Evolutionary conservation across 2,113 vertebrate genomes (phyloP).

Genomic region (Prietella phreatophila): DNA sequence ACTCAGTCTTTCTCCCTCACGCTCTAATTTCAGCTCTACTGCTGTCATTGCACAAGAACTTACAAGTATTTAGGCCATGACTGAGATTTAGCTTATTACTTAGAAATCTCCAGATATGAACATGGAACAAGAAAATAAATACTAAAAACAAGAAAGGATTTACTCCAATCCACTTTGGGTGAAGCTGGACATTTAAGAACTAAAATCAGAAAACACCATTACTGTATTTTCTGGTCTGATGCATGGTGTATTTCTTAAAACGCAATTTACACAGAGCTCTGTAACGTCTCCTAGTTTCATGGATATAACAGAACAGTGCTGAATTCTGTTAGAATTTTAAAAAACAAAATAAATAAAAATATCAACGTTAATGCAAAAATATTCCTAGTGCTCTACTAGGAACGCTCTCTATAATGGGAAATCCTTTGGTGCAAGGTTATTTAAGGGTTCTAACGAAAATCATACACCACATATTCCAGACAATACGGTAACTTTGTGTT

Average conservation of each 20-base stretch:
- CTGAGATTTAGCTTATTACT: slow-evolving; percentile 40
- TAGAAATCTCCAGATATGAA: slow-evolving; percentile 23
- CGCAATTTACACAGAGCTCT: background rate
- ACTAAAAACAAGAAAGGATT: slow-evolving; percentile 29
- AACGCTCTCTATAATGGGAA: background rate
- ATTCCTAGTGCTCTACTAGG: background rate
- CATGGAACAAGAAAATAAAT: slow-evolving; percentile 40
- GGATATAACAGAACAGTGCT: background rate
- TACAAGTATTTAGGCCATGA: slow-evolving; percentile 16
- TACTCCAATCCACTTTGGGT: slow-evolving; percentile 49
- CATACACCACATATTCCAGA: slow-evolving; percentile 5
- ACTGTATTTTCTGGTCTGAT: slow-evolving; percentile 14
- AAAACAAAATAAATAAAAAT: background rate
- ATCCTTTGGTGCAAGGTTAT: background rate
- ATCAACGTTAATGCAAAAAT: background rate
- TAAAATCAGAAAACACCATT: slow-evolving; percentile 13
- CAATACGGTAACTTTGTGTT: slow-evolving; percentile 6
- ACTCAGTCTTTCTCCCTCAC: slow-evolving; percentile 4
- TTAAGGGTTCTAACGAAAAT: background rate
- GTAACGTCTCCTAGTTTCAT: background rate
- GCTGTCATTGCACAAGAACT: slow-evolving; percentile 34
- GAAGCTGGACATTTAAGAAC: slow-evolving; percentile 39
- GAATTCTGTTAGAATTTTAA: background rate
- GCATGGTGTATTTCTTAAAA: background rate
- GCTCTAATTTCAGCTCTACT: slow-evolving; percentile 13